Evolutionary conservation across 1,140 invertebrate genomes (phyloP), one percentile per base, ranked within the genome.

Genomic region (Aphidius gifuensis): DNA sequence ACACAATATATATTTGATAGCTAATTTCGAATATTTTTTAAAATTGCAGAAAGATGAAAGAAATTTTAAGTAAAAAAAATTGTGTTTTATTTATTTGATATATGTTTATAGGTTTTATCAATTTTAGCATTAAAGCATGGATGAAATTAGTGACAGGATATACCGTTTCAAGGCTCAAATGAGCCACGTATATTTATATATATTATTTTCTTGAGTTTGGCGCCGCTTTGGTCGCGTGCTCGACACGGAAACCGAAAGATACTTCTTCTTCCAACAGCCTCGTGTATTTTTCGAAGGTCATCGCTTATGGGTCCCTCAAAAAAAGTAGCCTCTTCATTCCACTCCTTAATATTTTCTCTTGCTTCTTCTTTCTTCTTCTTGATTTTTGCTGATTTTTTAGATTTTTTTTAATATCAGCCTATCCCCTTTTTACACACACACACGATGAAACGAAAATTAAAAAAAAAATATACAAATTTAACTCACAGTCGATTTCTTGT

Each of bases 261-360:
- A 32, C 4, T 32, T 32, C 4, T 32, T 32, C 4, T 50, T 60
- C 60, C 7, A 62, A 49, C 39, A 45, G 64, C 58, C 64, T 66
- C 64, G 60, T 66, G 59, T 32, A 32, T 32, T 45, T 61, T 59
- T 58, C 46, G 56, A 66, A 66, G 65, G 65, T 66, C 65, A 64
- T 66, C 56, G 42, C 55, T 63, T 57, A 49, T 9, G 40, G 47
- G 46, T 46, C 61, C 47, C 54, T 58, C 61, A 11, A 48, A 8
- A 47, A 50, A 57, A 47, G 23, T 16, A 42, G 47, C 48, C 61
- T 56, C 45, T 32, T 38, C 32, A 21, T 46, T 16, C 4, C 21
- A 45, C 9, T 54, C 16, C 16, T 16, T 16, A 16, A 16, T 16
- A 16, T 40, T 40, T 47, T 48, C n/a, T 58, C 9, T 40, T 48